A percentile compares a stretch with the other conserved stretches of the same genome.
Conservation (phyloP, 2,113 vertebrate genomes). For the Solea solea region DNA sequence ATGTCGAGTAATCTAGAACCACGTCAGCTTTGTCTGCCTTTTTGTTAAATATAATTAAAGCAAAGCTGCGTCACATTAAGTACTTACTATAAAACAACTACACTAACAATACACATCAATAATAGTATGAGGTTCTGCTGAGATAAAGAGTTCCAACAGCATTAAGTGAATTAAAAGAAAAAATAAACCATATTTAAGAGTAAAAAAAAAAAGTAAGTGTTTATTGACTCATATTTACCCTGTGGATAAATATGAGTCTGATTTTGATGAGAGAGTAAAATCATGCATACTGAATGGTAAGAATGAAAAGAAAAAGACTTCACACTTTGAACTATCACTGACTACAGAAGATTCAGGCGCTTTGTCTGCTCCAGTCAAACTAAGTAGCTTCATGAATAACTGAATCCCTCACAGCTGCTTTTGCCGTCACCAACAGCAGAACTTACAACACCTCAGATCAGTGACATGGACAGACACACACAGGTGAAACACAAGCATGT, state of each 20-base stretch:
- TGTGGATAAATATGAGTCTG: not conserved
- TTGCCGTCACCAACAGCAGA: not conserved
- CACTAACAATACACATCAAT: not conserved
- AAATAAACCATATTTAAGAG: constrained; percentile 8
- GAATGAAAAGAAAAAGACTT: constrained; percentile 17
- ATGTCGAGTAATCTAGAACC: not conserved
- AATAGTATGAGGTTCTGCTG: not conserved
- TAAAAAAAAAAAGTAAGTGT: not conserved
- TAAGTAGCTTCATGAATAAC: not conserved
- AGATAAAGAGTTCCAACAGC: not conserved
- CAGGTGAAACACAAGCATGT: constrained; percentile 37
- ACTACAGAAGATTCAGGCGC: not conserved
- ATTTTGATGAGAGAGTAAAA: not conserved
- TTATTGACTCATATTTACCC: too few relatives aligned
- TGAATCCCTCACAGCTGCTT: not conserved
- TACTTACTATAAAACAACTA: not conserved
- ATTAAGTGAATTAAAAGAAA: constrained; percentile 29
- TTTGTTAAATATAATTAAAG: not conserved
- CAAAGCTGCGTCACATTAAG: not conserved
- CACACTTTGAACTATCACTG: not conserved
- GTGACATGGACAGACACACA: not conserved
- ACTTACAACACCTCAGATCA: constrained; percentile 6
- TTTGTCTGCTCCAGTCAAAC: not conserved
- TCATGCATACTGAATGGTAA: constrained; percentile 12
- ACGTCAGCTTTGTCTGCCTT: not conserved